Base-by-base conservation (phyloP, 1,140 invertebrate genomes). In the Drosophila repleta region DNA sequence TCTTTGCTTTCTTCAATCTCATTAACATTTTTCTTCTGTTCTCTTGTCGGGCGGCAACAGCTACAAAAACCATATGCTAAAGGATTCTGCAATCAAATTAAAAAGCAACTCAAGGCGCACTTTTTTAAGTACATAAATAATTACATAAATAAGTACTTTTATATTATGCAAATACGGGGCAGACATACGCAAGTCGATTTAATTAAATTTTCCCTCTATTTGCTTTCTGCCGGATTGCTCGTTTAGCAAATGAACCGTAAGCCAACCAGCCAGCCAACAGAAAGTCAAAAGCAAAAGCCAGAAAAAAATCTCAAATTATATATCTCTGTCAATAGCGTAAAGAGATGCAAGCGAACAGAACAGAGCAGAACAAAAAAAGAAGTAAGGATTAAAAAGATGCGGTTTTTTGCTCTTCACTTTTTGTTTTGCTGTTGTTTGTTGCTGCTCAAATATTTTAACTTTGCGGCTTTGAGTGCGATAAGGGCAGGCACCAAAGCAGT, bases 141-240 rank as follows among this genome's bases (percentile, higher is more conserved):
- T 32, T 52, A 57, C 24, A 71, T 71, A 71, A 52, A 57, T 49
- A 64, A 37, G 64, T 49, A 64, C 55, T 49, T 45, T 7, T 20
- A 43, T 56, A 51, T 68, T 64, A 39, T 62, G 51, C 18, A 53
- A 37, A 32, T 53, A 64, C 62, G 45, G 51, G 43, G 41, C 55
- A 58, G 53, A 57, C 39, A 29, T 53, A 57, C 53, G 29, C 65
- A 58, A 82, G 76, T 72, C 74, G 82, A 85, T 85, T 87, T 85
- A 87, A 85, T 85, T 85, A 85, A 71, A 87, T 68, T 84, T 80
- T 24, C 29, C 35, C 73, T 64, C 41, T 41, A 18, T 37, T 15
- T n/a, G 51, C 43, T 55, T 41, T 37, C 61, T 46, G 24, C 53
- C 58, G 17, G 35, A 15, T 61, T 65, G 66, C 17, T 67, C 37